Percentiles rank a stretch among this genome's conserved stretches.
Conservation (phyloP, 1,140 invertebrate genomes). For the Heliothis subflexa region DNA sequence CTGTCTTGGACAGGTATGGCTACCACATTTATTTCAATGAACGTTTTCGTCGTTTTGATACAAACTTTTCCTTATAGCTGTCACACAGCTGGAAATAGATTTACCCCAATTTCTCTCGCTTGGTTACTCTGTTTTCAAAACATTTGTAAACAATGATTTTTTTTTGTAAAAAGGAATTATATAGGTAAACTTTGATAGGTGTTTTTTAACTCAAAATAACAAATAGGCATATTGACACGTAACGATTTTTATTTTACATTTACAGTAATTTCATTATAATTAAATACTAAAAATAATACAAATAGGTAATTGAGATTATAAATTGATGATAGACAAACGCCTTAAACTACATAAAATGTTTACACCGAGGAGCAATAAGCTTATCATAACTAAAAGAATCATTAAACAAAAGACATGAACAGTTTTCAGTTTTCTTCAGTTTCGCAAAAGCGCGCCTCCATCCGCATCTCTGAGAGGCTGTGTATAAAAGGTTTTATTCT, state of each 20-base stretch:
- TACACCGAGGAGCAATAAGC: neutral
- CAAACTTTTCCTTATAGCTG: slow-evolving; percentile 4
- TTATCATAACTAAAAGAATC: neutral
- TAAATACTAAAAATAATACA: no score
- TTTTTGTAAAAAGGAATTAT: slow-evolving; percentile 5
- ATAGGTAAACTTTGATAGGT: neutral
- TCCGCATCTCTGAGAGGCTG: neutral
- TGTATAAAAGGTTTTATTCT: slow-evolving; percentile 33
- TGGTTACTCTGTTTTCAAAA: slow-evolving; percentile 16
- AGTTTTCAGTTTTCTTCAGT: slow-evolving; percentile 2
- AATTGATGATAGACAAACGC: no score
- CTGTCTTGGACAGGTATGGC: neutral
- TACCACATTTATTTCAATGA: slow-evolving; percentile 26
- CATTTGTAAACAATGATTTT: slow-evolving; percentile 20
- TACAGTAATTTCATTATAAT: no score
- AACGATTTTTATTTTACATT: no score
- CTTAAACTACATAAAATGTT: neutral
- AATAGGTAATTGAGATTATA: no score
- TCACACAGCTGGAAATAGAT: slow-evolving; percentile 18
- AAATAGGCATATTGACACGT: no score
- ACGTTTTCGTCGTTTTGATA: slow-evolving; percentile 10
- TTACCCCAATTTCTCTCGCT: slow-evolving; percentile 24
- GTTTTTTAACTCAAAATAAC: no score
- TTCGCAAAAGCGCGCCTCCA: slow-evolving; percentile 11
- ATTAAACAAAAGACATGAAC: neutral